phyloP scores from a whole-genome alignment of 2,113 vertebrate genomes.

The Clarias batrachus region DNA sequence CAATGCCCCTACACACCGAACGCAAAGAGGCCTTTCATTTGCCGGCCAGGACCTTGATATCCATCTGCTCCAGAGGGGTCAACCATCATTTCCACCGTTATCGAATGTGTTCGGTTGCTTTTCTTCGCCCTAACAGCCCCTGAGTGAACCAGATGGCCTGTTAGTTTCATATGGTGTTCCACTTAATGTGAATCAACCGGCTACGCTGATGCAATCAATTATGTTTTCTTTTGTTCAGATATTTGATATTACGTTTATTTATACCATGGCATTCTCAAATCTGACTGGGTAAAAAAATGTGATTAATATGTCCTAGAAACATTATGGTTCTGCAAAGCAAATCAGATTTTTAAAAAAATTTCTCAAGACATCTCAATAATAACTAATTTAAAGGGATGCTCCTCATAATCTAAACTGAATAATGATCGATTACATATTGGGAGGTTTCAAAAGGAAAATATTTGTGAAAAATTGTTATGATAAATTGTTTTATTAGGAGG shows the following conservation, averaged over 20 bases:
- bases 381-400: neutral
- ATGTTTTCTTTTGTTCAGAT: neutral
- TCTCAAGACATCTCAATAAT: neutral
- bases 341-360: neutral
- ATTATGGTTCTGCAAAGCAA: neutral
- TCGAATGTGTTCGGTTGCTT: slow-evolving; percentile 18
- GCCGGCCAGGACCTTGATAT: slow-evolving; percentile 53
- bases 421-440: neutral
- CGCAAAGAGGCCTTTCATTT: slow-evolving; percentile 55
- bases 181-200: neutral
- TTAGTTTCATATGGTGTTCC: neutral
- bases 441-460: neutral
- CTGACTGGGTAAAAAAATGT: neutral
- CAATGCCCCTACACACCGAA: slow-evolving; percentile 71
- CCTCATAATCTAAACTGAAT: neutral
- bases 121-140: slow-evolving; percentile 34
- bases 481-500: neutral
- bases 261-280: neutral
- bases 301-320: neutral
- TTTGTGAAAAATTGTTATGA: neutral
- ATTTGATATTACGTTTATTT: neutral
- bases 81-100: slow-evolving; percentile 49
- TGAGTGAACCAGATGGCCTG: neutral
- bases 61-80: slow-evolving; percentile 51
- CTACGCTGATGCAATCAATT: neutral